These are phyloP conservation scores for Urocolius indicus DNA, from an alignment of 2,113 vertebrate species.

Conservation along the genomic window DNA sequence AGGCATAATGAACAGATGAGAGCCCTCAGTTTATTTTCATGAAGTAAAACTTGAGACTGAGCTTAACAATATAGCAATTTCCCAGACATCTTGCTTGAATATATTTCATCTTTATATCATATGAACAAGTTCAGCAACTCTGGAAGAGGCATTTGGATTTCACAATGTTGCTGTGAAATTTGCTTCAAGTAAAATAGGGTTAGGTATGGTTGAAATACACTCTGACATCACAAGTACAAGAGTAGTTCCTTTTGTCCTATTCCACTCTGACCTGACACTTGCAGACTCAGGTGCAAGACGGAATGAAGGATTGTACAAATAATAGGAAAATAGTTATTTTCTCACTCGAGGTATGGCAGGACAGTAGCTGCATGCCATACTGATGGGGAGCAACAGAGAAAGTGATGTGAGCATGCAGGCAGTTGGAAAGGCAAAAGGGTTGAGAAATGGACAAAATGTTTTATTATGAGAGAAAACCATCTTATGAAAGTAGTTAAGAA, in stretches of 20 bases:
- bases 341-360: background rate
- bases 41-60: constrained; percentile 34
- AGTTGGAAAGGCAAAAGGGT: background rate
- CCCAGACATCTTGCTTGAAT: background rate
- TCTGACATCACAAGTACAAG: background rate
- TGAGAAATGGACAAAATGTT: background rate
- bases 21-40: constrained; percentile 21
- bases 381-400: background rate
- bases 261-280: background rate
- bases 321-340: background rate
- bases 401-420: background rate
- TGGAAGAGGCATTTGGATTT: background rate
- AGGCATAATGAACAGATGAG: background rate
- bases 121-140: background rate
- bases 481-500: background rate
- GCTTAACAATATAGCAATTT: constrained; percentile 24
- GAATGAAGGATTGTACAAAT: background rate
- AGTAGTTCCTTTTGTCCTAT: background rate
- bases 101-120: background rate
- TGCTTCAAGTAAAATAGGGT: background rate
- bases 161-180: background rate
- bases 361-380: background rate
- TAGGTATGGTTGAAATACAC: background rate
- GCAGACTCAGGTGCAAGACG: background rate
- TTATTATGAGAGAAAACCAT: background rate